Evolutionary conservation across 2,888 invertebrate genomes (phyloP).

Genomic region (Quadriops clusia): DNA sequence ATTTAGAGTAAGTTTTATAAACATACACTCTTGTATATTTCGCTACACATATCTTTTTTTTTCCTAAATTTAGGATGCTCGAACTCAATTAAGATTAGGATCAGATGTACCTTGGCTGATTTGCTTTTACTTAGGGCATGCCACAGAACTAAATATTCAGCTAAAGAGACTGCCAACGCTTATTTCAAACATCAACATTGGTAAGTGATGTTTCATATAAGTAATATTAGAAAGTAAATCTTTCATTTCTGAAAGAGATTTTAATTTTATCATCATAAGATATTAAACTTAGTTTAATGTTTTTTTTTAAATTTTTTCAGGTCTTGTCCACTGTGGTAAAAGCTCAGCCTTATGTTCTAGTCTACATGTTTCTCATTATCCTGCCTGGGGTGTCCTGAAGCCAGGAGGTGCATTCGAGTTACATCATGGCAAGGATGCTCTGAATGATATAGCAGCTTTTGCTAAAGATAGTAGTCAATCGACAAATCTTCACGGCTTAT

Average conservation of each 20-base stretch:
- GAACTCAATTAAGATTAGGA: slow-evolving; percentile 26
- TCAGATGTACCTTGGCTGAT: slow-evolving; percentile 40
- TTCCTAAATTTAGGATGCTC: slow-evolving; percentile 24
- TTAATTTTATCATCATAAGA: slow-evolving; percentile 2
- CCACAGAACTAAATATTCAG: slow-evolving; percentile 42
- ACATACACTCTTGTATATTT: neutral
- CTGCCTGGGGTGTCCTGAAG: slow-evolving; percentile 65
- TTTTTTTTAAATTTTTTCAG: slow-evolving; percentile 28
- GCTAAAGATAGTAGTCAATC: slow-evolving; percentile 47
- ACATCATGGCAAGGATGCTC: slow-evolving; percentile 50
- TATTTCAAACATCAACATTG: slow-evolving; percentile 42
- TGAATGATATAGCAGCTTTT: slow-evolving; percentile 50
- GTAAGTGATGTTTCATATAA: slow-evolving; percentile 22
- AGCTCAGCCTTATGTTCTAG: slow-evolving; percentile 45
- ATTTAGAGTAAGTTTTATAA: slow-evolving; percentile 43
- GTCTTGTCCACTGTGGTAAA: slow-evolving; percentile 50
- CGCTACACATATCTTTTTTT: slow-evolving; percentile 1
- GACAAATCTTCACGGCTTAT: slow-evolving; percentile 48
- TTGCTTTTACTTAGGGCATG: slow-evolving; percentile 43
- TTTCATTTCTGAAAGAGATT: neutral
- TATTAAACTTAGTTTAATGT: too few species aligned
- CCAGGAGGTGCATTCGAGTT: slow-evolving; percentile 63
- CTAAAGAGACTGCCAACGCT: slow-evolving; percentile 49
- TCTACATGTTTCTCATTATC: slow-evolving; percentile 46
- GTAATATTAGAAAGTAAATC: neutral